Evolutionary conservation across 2,797 vertebrate genomes (phyloP), one percentile per base, ranked within the genome.

Genomic region (Lycodopsis pacificus): DNA sequence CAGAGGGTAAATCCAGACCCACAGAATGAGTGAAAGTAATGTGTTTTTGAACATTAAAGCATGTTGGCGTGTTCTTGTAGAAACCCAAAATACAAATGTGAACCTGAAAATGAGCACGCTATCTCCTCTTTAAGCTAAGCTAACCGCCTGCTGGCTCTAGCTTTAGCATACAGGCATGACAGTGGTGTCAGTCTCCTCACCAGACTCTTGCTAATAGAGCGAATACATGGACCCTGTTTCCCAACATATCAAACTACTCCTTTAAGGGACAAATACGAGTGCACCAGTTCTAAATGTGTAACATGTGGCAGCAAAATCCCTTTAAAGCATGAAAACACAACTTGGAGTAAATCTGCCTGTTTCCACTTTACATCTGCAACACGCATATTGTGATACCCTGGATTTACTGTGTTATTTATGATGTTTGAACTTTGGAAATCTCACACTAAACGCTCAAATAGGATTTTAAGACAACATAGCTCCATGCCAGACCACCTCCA

Each of bases 401-500:
- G 79, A 83, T 75, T 71, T 69, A 65, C 40, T 48, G 74, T 71
- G 38, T 77, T 76, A 81, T 88, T 88, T 77, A 73, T 80, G 68
- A 81, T 68, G 63, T 86, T 86, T 84, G 64, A 81, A 68, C 61
- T 79, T 73, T 81, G 74, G 64, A 80, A 81, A 65, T 80, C 51
- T 81, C 72, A 83, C 83, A 75, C 63, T 19, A 6, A 58, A 38
- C 76, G 76, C 62, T 76, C 34, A 73, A 54, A 77, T 22, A 73
- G 79, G 74, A 87, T 88, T 91, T 86, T 80, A 80, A 78, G 65
- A 77, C 44, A 19, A 1, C 36, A 44, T 51, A 13, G 44, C 38
- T 46, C 74, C 63, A 38, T 75, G 79, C 82, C 85, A 88, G 82
- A 79, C 77, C 73, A 84, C 76, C 76, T 86, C 78, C 64, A 65